Conservation (phyloP, 2,888 invertebrate genomes). For the Drosophila mimica region DNA sequence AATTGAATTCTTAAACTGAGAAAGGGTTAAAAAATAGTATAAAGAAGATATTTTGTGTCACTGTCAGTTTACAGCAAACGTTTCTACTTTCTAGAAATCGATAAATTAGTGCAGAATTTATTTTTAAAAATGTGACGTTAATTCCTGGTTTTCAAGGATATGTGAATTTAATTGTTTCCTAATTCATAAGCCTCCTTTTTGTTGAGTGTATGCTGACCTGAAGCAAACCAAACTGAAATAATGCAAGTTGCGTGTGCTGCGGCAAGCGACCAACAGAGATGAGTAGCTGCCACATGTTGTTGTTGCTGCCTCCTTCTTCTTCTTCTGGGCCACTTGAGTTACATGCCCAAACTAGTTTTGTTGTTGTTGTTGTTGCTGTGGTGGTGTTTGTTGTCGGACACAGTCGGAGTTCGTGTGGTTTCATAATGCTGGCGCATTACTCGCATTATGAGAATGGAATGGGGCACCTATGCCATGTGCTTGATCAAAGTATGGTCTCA, state of each 20-base stretch:
- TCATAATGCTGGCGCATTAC: constrained; percentile 64
- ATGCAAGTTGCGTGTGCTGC: constrained; percentile 25
- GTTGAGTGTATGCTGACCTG: not conserved
- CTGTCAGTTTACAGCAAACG: not conserved
- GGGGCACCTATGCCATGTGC: constrained; percentile 45
- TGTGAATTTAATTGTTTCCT: not conserved
- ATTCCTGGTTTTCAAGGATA: not conserved
- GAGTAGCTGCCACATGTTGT: constrained; percentile 36
- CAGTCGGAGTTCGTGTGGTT: constrained; percentile 64
- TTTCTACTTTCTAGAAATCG: not conserved
- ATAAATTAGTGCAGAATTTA: not conserved
- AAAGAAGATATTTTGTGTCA: not conserved
- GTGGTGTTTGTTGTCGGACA: constrained; percentile 10
- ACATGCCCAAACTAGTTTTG: constrained; percentile 44
- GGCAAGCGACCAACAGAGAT: constrained; percentile 14
- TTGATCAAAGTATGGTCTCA: constrained; percentile 29
- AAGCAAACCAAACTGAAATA: constrained; percentile 6
- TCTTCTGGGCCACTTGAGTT: constrained; percentile 47
- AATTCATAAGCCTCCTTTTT: not conserved
- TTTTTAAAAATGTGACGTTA: not conserved
- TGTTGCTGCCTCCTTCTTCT: not conserved
- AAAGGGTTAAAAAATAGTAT: not conserved
- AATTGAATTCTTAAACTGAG: not conserved
- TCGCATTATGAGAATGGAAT: constrained; percentile 25
- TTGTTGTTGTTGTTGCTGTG: constrained; percentile 11